Evolutionary conservation across 2,888 invertebrate species (phyloP).

Genomic region (Temnothorax rugatulus): DNA sequence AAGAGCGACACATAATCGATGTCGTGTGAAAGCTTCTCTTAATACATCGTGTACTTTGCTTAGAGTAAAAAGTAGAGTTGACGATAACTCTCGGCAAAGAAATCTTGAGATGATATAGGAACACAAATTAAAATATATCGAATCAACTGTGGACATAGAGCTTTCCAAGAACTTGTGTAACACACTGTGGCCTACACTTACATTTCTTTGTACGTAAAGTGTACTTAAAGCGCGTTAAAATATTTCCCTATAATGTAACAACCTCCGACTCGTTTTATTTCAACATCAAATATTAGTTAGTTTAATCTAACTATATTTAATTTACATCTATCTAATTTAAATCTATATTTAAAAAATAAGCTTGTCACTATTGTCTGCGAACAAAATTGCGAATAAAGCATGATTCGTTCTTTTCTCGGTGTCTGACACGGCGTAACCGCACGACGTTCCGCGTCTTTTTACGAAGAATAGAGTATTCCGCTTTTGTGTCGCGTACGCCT

Average conservation of each 20-base stretch:
- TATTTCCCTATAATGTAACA: background rate
- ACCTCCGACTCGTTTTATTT: background rate
- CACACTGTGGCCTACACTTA: background rate
- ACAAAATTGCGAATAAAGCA: background rate
- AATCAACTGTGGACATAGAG: background rate
- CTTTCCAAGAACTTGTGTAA: background rate
- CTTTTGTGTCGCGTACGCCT: constrained; percentile 49
- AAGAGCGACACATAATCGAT: constrained; percentile 55
- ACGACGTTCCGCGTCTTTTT: constrained; percentile 32
- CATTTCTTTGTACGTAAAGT: background rate
- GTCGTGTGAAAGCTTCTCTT: constrained; percentile 24
- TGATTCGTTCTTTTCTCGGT: background rate
- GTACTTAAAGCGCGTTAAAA: background rate
- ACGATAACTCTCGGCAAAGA: background rate
- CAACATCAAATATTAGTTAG: background rate
- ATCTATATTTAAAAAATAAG: constrained; percentile 2
- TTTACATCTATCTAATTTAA: background rate
- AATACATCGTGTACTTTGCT: constrained; percentile 21
- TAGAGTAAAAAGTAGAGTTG: constrained; percentile 11
- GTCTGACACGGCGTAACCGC: constrained; percentile 31
- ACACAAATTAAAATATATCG: constrained; percentile 4
- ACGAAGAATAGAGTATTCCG: constrained; percentile 33
- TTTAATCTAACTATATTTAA: background rate
- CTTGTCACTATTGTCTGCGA: background rate
- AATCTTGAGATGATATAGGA: background rate